These are phyloP conservation scores for Drosophila pachea DNA, from an alignment of 1,140 invertebrate species.

Conservation along the genomic window DNA sequence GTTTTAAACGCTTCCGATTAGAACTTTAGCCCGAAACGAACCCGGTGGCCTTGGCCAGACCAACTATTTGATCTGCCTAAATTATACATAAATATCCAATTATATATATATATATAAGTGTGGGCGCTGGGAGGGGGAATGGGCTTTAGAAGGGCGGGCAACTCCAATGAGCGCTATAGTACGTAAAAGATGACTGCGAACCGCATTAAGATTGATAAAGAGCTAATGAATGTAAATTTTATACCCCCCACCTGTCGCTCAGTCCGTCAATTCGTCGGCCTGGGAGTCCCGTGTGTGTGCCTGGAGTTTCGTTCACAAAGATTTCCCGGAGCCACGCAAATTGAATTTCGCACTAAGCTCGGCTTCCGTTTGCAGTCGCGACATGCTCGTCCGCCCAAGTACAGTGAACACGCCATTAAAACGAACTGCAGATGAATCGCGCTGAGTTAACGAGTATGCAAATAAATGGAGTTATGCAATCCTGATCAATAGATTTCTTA, in stretches of 20 bases:
- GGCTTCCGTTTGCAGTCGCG: slow-evolving; percentile 59
- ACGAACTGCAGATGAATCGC: background rate
- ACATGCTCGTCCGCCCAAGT: slow-evolving; percentile 39
- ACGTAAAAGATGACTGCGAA: slow-evolving; percentile 39
- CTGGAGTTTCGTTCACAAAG: slow-evolving; percentile 33
- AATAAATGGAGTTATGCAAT: background rate
- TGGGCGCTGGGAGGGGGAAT: no score
- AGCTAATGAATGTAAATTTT: slow-evolving; percentile 77
- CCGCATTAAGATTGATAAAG: slow-evolving; percentile 75
- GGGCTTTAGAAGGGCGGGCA: no score
- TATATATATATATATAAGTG: no score
- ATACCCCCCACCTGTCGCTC: slow-evolving; percentile 34
- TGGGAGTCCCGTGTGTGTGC: slow-evolving; percentile 40
- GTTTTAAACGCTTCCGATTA: slow-evolving; percentile 21
- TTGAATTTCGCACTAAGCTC: slow-evolving; percentile 69
- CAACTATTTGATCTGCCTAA: background rate
- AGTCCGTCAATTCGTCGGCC: slow-evolving; percentile 2
- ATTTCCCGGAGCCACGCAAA: slow-evolving; percentile 43
- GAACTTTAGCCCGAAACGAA: slow-evolving; percentile 1
- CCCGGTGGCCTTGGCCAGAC: background rate
- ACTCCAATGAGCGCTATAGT: no score
- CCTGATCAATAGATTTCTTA: no score
- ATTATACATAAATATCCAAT: no score
- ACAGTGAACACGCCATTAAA: slow-evolving; percentile 45
- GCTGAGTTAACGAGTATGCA: background rate